A percentile compares a stretch with the other conserved stretches of the same genome.
Conservation (phyloP, 2,888 invertebrate species). For the Drosophila heteroneura region DNA sequence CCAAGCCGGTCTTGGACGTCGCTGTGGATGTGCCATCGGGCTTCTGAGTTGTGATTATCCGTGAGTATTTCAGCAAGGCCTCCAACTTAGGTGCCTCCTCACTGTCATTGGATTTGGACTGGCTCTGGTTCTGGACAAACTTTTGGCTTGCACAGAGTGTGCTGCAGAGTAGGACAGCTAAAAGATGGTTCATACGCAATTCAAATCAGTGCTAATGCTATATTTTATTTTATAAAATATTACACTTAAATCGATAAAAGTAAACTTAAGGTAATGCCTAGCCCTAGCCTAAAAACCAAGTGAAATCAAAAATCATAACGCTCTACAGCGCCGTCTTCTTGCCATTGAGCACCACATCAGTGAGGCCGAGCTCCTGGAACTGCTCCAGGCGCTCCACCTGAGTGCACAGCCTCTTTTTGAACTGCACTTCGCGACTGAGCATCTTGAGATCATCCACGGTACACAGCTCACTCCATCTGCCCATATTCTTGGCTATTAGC, state of each 20-base stretch:
- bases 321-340: slow-evolving; percentile 54
- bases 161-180: slow-evolving; percentile 46
- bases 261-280: slow-evolving; percentile 42
- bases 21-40: slow-evolving; percentile 18
- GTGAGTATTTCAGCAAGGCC: slow-evolving; percentile 6
- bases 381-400: slow-evolving; percentile 71
- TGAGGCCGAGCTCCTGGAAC: slow-evolving; percentile 61
- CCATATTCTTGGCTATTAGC: slow-evolving; percentile 63
- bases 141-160: slow-evolving; percentile 14
- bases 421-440: slow-evolving; percentile 70
- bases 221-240: slow-evolving; percentile 75
- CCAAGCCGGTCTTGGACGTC: neutral
- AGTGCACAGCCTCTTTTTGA: slow-evolving; percentile 67
- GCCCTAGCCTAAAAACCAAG: slow-evolving; percentile 12
- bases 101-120: neutral
- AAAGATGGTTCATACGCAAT: neutral
- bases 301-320: neutral
- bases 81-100: slow-evolving; percentile 25
- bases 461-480: slow-evolving; percentile 37
- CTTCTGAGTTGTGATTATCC: slow-evolving; percentile 4
- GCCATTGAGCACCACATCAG: slow-evolving; percentile 63
- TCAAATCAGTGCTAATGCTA: slow-evolving; percentile 31
- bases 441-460: slow-evolving; percentile 65
- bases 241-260: slow-evolving; percentile 40
- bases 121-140: neutral